These are phyloP conservation scores for Anhinga anhinga DNA, from an alignment of 2,113 vertebrate genomes.

Conservation along the genomic window DNA sequence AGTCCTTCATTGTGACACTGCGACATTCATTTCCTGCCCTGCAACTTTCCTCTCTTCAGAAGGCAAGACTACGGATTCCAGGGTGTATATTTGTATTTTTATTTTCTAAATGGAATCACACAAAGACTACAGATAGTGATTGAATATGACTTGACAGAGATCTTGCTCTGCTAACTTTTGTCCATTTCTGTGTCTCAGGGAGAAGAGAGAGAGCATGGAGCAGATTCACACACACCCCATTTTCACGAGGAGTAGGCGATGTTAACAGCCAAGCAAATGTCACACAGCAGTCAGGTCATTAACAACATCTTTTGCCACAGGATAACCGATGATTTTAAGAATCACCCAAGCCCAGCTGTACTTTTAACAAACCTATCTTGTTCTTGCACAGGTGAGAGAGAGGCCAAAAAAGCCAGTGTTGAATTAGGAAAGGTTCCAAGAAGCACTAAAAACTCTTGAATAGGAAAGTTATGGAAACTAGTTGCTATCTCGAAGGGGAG, in stretches of 20 bases:
- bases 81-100: background rate
- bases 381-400: background rate
- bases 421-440: background rate
- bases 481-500: background rate
- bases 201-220: background rate
- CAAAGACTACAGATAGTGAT: background rate
- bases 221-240: background rate
- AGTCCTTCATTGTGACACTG: background rate
- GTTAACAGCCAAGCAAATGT: background rate
- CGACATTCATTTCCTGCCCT: background rate
- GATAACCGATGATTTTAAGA: background rate
- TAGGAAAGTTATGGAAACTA: background rate
- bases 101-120: background rate
- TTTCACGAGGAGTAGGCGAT: accelerated
- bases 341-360: background rate
- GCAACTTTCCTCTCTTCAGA: background rate
- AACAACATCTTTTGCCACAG: background rate
- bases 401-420: background rate
- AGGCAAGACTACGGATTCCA: background rate
- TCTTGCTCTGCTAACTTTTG: background rate
- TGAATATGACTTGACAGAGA: background rate
- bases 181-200: background rate
- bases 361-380: background rate
- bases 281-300: background rate
- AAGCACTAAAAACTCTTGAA: background rate